Evolutionary conservation across 1,140 invertebrate species (phyloP), one percentile per base, ranked within the genome.

Genomic region (Drosophila ironensis): DNA sequence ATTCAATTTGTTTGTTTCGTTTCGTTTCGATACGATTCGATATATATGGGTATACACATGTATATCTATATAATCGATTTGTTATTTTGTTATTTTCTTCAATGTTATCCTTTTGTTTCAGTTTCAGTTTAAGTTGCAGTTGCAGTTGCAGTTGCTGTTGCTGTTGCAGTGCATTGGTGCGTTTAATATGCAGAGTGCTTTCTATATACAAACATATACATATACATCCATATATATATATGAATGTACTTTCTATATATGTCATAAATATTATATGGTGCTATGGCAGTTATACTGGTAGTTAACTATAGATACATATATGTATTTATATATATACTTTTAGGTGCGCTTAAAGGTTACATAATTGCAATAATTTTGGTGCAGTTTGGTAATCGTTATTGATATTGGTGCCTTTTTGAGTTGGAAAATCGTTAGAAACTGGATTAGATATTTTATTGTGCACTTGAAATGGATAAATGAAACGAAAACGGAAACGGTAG

Each of bases 131-230:
- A n/a, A n/a, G n/a, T n/a, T n/a, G n/a, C n/a, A n/a, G n/a, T n/a
- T n/a, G n/a, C n/a, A n/a, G n/a, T n/a, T n/a, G n/a, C n/a, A n/a
- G n/a, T n/a, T n/a, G n/a, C n/a, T n/a, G n/a, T n/a, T n/a, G n/a
- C 24, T 59, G 12, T 54, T 42, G 44, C 24, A 28, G 78, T 84
- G 72, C 78, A 70, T 73, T 84, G 73, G 59, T 77, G 73, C 77
- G 73, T 61, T 66, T 70, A 82, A 59, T 82, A 73, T 84, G 73
- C 80, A 77, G 45, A 84, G 73, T 84, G 78, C 69, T 66, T 4
- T 30, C 67, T 82, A 63, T 77, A 64, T 57, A 56, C 51, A 74
- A 41, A 50, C 44, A 38, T 33, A 17, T 47, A 22, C 28, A 50
- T 20, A 30, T 17, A 40, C 28, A 50, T 20, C 25, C 12, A 40